Conservation (phyloP, 1,140 invertebrate species). For the Bursaphelenchus mucronatus region DNA sequence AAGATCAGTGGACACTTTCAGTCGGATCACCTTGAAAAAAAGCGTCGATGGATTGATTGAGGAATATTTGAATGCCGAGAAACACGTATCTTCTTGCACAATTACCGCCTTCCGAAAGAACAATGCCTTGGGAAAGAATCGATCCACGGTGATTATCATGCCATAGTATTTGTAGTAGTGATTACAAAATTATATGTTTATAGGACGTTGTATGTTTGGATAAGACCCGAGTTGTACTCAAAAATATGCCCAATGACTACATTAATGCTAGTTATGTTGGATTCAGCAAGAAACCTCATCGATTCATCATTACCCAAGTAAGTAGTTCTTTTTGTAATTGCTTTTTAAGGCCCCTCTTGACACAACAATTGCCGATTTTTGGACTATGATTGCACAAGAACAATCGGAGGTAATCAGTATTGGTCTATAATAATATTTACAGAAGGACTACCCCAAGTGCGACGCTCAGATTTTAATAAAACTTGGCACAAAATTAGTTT, state of each 20-base stretch:
- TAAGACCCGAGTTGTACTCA: constrained; percentile 14
- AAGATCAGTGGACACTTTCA: neutral
- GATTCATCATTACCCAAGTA: constrained; percentile 16
- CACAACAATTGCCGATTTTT: constrained; percentile 12
- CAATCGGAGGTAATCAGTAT: too few species aligned
- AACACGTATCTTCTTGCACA: neutral
- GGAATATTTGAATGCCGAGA: constrained; percentile 6
- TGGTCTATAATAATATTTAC: too few species aligned
- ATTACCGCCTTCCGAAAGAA: neutral
- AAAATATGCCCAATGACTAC: constrained; percentile 2
- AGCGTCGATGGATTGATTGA: constrained; percentile 6
- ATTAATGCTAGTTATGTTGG: constrained; percentile 18
- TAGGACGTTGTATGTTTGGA: constrained; percentile 14
- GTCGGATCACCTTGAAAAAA: constrained; percentile 1
- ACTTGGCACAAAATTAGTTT: too few species aligned
- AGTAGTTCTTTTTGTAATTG: neutral
- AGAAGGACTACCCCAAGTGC: too few species aligned
- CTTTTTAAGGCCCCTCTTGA: constrained; percentile 8
- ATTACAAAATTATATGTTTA: neutral
- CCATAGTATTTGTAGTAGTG: too few species aligned
- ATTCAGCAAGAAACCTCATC: neutral
- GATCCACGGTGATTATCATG: neutral
- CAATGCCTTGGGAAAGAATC: constrained; percentile 9
- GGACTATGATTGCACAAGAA: too few species aligned
- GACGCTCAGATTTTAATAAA: too few species aligned